A percentile compares a stretch with the other conserved stretches of the same genome.
Evolutionary conservation across 2,888 invertebrate species (phyloP).

Genomic region (Drosophila algonquin): DNA sequence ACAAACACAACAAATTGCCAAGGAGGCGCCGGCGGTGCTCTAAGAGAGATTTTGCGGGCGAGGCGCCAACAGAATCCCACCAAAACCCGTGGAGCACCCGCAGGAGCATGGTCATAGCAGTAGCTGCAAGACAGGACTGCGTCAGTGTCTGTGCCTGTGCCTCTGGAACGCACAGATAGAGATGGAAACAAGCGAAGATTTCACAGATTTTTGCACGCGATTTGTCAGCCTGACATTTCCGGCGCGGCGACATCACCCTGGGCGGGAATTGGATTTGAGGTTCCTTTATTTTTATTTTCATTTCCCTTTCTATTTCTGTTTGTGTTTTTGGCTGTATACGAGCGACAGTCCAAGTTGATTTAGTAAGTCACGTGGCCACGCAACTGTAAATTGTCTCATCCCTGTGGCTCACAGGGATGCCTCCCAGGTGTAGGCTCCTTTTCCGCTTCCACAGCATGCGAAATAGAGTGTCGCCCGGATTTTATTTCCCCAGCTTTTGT

Average conservation of each 20-base stretch:
- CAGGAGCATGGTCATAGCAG: neutral
- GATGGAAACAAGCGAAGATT: slow-evolving; percentile 54
- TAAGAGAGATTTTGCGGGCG: slow-evolving; percentile 53
- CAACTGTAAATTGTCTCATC: slow-evolving; percentile 72
- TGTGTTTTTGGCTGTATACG: slow-evolving; percentile 61
- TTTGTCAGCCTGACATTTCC: slow-evolving; percentile 81
- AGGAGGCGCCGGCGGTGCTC: slow-evolving; percentile 70
- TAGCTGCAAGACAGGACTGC: slow-evolving; percentile 13
- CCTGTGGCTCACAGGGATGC: slow-evolving; percentile 5
- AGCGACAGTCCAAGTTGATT: slow-evolving; percentile 70
- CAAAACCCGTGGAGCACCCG: slow-evolving; percentile 19
- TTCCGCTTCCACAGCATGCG: slow-evolving; percentile 23
- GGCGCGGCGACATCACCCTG: slow-evolving; percentile 36
- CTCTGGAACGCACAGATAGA: slow-evolving; percentile 15
- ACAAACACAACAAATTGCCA: slow-evolving; percentile 77
- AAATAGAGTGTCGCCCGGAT: slow-evolving; percentile 55
- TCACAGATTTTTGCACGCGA: slow-evolving; percentile 77
- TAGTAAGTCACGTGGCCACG: slow-evolving; percentile 78
- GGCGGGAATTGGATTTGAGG: slow-evolving; percentile 66
- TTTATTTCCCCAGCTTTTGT: slow-evolving; percentile 15
- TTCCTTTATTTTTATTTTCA: slow-evolving; percentile 7
- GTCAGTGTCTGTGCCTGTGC: too few species aligned
- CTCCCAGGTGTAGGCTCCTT: slow-evolving; percentile 14
- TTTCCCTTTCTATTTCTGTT: slow-evolving; percentile 25
- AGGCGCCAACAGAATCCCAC: slow-evolving; percentile 60